A percentile compares a stretch with the other conserved stretches of the same genome.
These are phyloP conservation scores for Penaeus indicus DNA, from an alignment of 1,140 invertebrate species.

Conservation along the genomic window DNA sequence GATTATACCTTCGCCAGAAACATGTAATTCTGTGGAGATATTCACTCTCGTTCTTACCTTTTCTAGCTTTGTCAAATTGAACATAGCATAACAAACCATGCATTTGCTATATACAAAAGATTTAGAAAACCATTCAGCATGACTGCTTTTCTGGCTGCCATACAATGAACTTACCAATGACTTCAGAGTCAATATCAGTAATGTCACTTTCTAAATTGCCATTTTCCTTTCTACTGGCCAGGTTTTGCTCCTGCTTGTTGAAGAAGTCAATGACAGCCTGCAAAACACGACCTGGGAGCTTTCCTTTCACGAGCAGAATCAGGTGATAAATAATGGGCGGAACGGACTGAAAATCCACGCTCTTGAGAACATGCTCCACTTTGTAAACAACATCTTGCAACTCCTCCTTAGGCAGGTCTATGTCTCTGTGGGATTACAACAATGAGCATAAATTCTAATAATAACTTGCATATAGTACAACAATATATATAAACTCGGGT, in stretches of 20 bases:
- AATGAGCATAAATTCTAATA: background rate
- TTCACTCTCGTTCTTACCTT: too few species aligned
- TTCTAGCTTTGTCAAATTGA: too few species aligned
- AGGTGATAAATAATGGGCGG: conserved; percentile 72
- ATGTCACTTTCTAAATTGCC: conserved; percentile 25
- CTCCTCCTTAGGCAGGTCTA: conserved; percentile 69
- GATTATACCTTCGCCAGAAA: too few species aligned
- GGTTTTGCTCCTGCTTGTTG: conserved; percentile 52
- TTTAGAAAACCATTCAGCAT: too few species aligned
- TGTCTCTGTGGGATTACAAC: conserved; percentile 67
- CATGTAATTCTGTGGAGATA: too few species aligned
- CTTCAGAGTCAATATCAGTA: conserved; percentile 32
- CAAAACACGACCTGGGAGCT: conserved; percentile 47
- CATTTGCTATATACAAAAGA: too few species aligned
- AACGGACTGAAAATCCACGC: conserved; percentile 70
- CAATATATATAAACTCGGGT: background rate
- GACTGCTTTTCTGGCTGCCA: too few species aligned
- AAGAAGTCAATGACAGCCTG: conserved; percentile 59
- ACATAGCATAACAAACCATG: too few species aligned
- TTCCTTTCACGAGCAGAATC: conserved; percentile 66
- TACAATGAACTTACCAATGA: conserved; percentile 15
- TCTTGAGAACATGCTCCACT: conserved; percentile 69
- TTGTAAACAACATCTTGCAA: conserved; percentile 71
- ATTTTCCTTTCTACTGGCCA: conserved; percentile 9
- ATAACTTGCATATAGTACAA: background rate